phyloP scores from a whole-genome alignment of 2,113 vertebrate species.

The Prolemur simus region DNA sequence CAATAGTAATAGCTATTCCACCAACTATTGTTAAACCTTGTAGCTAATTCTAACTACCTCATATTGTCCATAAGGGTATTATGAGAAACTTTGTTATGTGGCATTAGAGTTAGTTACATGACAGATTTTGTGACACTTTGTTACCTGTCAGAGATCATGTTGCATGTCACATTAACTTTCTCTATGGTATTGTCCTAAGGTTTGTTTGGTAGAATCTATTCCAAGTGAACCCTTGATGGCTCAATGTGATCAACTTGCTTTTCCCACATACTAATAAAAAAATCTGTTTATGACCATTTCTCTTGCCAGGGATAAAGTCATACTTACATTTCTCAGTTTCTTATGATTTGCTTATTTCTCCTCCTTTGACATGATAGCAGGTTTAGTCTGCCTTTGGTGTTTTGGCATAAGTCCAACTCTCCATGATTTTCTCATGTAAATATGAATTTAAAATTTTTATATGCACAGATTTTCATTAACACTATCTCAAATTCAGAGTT shows the following conservation, averaged over 20 bases:
- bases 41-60: not conserved
- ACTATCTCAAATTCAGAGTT: slow-evolving; percentile 81
- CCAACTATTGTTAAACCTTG: not conserved
- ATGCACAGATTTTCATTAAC: slow-evolving; percentile 82
- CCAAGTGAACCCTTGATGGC: not conserved
- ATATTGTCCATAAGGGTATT: not conserved
- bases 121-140: not conserved
- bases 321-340: not conserved
- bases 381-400: slow-evolving; percentile 4
- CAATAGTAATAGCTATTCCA: not conserved
- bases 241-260: not conserved
- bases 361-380: slow-evolving; percentile 11
- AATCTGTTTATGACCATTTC: not conserved
- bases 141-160: not conserved
- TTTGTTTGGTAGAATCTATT: not conserved
- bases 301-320: not conserved
- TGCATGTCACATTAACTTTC: not conserved
- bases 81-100: not conserved
- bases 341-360: slow-evolving; percentile 11
- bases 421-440: slow-evolving; percentile 51
- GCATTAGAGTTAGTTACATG: not conserved
- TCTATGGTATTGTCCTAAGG: not conserved
- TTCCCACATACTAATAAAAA: not conserved
- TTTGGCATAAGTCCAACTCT: slow-evolving; percentile 50
- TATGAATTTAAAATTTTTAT: slow-evolving; percentile 60